These are phyloP conservation scores for Lithophane semibrunnea DNA, from an alignment of 2,888 invertebrate genomes.

Conservation along the genomic window DNA sequence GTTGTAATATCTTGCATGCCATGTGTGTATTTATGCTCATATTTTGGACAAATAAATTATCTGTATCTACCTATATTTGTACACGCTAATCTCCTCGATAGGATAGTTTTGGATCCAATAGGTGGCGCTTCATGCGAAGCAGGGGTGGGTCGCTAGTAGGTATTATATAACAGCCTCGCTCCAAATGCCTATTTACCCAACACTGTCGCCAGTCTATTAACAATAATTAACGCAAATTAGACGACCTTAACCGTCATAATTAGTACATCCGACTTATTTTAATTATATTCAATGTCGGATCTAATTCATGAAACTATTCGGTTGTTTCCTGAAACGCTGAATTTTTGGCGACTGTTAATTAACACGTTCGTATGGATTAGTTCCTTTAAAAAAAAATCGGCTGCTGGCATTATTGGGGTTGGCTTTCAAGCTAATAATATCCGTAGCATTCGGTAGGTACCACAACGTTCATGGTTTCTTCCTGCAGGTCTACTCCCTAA, in stretches of 20 bases:
- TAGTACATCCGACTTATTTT: constrained; percentile 79
- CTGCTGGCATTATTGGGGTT: too few relatives aligned
- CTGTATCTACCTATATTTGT: too few relatives aligned
- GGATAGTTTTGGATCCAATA: neutral
- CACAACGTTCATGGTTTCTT: too few relatives aligned
- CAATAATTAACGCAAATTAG: constrained; percentile 79
- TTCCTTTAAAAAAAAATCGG: too few relatives aligned
- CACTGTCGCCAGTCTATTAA: constrained; percentile 70
- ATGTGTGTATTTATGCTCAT: too few relatives aligned
- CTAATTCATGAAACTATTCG: constrained; percentile 69
- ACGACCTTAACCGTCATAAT: constrained; percentile 80
- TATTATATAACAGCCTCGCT: constrained; percentile 73
- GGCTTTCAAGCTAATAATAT: too few relatives aligned
- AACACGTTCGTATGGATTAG: neutral
- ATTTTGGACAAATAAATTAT: too few relatives aligned
- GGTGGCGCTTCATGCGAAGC: neutral
- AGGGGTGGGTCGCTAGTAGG: neutral
- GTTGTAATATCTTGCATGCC: too few relatives aligned
- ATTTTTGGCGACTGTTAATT: constrained; percentile 52
- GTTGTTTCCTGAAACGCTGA: constrained; percentile 63
- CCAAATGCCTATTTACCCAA: constrained; percentile 64
- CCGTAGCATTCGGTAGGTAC: too few relatives aligned
- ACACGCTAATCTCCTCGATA: neutral
- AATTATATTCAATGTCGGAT: constrained; percentile 76
- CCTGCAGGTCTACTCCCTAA: too few relatives aligned